Evolutionary conservation across 2,888 invertebrate genomes (phyloP).

Genomic region (Caenorhabditis sp.): DNA sequence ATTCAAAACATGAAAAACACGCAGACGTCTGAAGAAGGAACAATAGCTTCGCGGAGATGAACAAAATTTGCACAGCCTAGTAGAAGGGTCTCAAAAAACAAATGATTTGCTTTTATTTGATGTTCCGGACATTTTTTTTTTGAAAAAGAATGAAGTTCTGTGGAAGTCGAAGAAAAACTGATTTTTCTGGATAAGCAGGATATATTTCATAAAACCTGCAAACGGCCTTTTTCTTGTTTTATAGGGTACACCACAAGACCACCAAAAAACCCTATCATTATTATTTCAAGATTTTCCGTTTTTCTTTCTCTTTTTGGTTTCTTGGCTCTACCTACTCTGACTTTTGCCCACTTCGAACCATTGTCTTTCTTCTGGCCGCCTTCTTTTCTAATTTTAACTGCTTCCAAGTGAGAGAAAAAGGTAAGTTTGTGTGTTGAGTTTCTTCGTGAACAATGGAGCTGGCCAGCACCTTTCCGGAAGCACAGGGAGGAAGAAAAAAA

Average conservation of each 20-base stretch:
- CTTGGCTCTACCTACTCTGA: conserved; percentile 11
- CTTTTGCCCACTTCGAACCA: conserved; percentile 21
- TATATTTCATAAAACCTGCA: conserved; percentile 19
- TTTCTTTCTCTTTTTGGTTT: background rate
- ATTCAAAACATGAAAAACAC: conserved; percentile 31
- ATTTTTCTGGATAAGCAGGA: background rate
- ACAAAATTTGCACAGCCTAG: conserved; percentile 46
- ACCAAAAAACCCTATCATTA: conserved; percentile 16
- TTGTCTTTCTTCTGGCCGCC: background rate
- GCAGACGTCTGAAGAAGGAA: conserved; percentile 21
- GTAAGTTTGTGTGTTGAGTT: conserved; percentile 7
- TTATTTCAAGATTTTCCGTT: conserved; percentile 25
- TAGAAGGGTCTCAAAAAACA: conserved; percentile 6
- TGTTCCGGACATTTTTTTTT: background rate
- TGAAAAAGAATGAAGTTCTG: background rate
- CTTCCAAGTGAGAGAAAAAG: conserved; percentile 3
- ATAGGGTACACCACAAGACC: background rate
- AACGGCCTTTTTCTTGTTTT: conserved; percentile 1
- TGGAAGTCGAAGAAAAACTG: background rate
- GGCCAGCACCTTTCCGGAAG: conserved; percentile 31
- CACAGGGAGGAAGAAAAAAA: too few species aligned
- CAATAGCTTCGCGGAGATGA: conserved; percentile 40
- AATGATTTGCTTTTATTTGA: background rate
- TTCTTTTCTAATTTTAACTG: conserved; percentile 39
- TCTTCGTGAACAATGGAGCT: conserved; percentile 23